Evolutionary conservation across 2,797 vertebrate species (phyloP), one percentile per base, ranked within the genome.

Genomic region (Chanos chanos): DNA sequence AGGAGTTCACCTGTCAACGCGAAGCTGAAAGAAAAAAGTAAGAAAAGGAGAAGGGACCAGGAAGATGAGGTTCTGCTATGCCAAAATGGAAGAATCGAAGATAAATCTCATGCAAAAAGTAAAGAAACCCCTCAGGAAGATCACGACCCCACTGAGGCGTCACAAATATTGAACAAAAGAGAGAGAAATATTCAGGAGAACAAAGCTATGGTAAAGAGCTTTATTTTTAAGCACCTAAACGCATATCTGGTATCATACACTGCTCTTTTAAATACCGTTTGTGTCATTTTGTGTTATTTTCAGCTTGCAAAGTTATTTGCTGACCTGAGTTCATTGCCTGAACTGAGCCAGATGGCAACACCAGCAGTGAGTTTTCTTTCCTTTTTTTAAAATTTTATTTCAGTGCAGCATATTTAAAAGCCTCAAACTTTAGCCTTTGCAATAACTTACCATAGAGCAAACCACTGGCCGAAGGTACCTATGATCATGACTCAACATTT

Each of bases 171-270:
- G 27, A 88, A 78, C 58, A 96, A 92, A 70, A 86, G 95, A 75
- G 86, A 92, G 70, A 89, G 92, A 77, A 98, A 98, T 84, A 98
- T 98, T 71, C 89, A 92, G 77, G 95, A 99, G 84, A 99, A 99
- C 82, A 98, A 97, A 81, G 95, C 94, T 61, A 91, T 97, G 95
- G 96, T 97, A 84, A 18, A 25, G 22, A 22, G 5, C 31, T 37
- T 3, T n/a, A 1, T 0, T 2, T 58, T 4, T 0, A 1, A 7
- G 5, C 4, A 55, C 2, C 4, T 5, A n/a, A n/a, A n/a, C n/a
- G n/a, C n/a, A n/a, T n/a, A n/a, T n/a, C n/a, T n/a, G n/a, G n/a
- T n/a, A n/a, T n/a, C n/a, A n/a, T n/a, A n/a, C n/a, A n/a, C n/a
- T 13, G 5, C 2, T 6, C 3, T 18, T 18, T 7, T 41, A 5